Evolutionary conservation across 2,797 vertebrate genomes (phyloP).

Genomic region (Basileuterus tristriatus): DNA sequence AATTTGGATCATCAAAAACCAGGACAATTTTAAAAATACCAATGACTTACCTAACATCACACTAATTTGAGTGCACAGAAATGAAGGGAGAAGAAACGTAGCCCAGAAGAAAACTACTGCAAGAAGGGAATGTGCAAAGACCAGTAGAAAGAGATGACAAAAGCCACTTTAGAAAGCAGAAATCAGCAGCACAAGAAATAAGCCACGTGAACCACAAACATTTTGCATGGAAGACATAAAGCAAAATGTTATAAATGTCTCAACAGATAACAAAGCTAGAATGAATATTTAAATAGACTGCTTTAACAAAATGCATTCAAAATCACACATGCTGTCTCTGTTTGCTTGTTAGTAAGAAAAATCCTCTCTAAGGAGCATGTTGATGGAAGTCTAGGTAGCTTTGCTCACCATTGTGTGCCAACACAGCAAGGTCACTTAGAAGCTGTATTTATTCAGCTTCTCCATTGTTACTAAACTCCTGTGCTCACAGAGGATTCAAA

Average conservation of each 20-base stretch:
- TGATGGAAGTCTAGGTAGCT: background rate
- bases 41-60: background rate
- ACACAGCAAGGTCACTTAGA: slow-evolving; percentile 6
- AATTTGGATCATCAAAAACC: background rate
- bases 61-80: background rate
- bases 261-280: background rate
- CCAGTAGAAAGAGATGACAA: background rate
- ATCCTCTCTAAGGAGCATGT: background rate
- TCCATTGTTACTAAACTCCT: background rate
- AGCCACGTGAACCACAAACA: background rate
- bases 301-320: background rate
- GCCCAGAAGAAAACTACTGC: background rate
- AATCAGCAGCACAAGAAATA: background rate
- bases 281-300: slow-evolving; percentile 41
- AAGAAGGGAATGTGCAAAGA: background rate
- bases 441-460: background rate
- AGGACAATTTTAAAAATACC: background rate
- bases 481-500: background rate
- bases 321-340: slow-evolving; percentile 10
- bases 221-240: background rate
- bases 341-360: slow-evolving; percentile 57
- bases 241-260: background rate
- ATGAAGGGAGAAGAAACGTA: background rate
- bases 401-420: background rate
- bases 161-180: background rate